Base-by-base conservation (phyloP, 2,113 vertebrate species). In the Petrocephalus microphthalmus region DNA sequence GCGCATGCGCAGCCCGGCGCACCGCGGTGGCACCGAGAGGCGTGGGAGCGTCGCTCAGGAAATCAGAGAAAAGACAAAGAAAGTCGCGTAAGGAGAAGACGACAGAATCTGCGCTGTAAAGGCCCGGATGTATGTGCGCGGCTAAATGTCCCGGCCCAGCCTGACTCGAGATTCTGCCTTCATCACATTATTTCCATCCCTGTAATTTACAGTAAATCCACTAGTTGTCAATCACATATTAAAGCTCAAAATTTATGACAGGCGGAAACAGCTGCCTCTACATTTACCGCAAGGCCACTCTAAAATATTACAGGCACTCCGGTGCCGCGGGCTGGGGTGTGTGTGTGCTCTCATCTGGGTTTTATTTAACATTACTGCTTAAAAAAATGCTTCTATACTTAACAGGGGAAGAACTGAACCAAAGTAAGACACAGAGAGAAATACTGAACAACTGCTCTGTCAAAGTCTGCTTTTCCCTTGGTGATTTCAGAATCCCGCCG, bases 231-330 rank as follows among this genome's bases (percentile, higher is more conserved):
- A 93, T 95, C 95, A 95, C 78, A 90, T 91, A 92, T 92, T 92
- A 86, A 91, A 91, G 85, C 83, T 91, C 92, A 90, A 94, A 94
- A 95, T 95, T 95, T 93, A 95, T 93, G 90, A 91, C 92, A 49
- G 92, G 91, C 90, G 93, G 92, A 94, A 95, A 95, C 95, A 95
- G 95, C 95, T 95, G 95, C 94, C 93, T 93, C 93, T 94, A 94
- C 93, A 90, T 95, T 96, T 95, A 95, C 94, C 93, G 94, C 93
- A 94, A 94, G 93, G 94, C 95, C 95, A 96, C 95, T 96, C 94
- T 96, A 94, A 95, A 95, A 95, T 95, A 96, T 96, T 96, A 95
- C 96, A 95, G 93, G 94, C 91, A 91, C 94, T 94, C 94, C 93
- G 94, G 93, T 92, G 91, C 90, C 91, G 89, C 92, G 15, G 60